Evolutionary conservation across 2,888 invertebrate species (phyloP).

Genomic region (Himalopsyche tibetana): DNA sequence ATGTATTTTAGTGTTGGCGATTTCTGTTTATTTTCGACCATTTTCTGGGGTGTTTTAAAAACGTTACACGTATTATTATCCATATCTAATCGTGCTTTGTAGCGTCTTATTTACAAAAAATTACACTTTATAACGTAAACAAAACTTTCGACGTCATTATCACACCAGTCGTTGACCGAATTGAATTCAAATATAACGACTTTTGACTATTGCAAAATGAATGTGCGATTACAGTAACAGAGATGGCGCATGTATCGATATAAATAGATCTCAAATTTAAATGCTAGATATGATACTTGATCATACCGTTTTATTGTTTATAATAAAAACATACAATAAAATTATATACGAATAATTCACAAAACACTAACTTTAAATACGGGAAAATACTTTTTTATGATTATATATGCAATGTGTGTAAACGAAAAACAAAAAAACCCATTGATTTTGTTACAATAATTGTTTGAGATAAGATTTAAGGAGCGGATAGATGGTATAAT

Average conservation of each 20-base stretch:
- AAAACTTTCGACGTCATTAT: slow-evolving; percentile 46
- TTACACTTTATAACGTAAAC: slow-evolving; percentile 40
- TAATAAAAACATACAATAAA: too few species aligned
- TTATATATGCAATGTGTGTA: too few species aligned
- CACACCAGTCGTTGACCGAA: slow-evolving; percentile 33
- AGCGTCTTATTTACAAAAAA: slow-evolving; percentile 55
- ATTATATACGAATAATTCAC: too few species aligned
- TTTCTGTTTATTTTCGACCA: neutral
- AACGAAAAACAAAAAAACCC: too few species aligned
- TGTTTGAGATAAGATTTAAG: too few species aligned
- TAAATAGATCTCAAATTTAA: too few species aligned
- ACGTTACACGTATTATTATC: slow-evolving; percentile 47
- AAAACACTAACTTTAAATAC: too few species aligned
- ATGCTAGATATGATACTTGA: too few species aligned
- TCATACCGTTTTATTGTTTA: too few species aligned
- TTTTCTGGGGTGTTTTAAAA: slow-evolving; percentile 59
- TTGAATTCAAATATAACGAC: slow-evolving; percentile 44
- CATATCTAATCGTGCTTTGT: slow-evolving; percentile 46
- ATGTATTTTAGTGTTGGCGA: slow-evolving; percentile 51
- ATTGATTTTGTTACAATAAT: too few species aligned
- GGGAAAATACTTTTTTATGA: too few species aligned
- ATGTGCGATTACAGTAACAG: neutral
- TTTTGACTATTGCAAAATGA: slow-evolving; percentile 14
- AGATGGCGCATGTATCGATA: slow-evolving; percentile 1
- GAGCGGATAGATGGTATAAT: too few species aligned